Conservation (phyloP, 1,140 invertebrate species). For the Doryteuthis pealeii region DNA sequence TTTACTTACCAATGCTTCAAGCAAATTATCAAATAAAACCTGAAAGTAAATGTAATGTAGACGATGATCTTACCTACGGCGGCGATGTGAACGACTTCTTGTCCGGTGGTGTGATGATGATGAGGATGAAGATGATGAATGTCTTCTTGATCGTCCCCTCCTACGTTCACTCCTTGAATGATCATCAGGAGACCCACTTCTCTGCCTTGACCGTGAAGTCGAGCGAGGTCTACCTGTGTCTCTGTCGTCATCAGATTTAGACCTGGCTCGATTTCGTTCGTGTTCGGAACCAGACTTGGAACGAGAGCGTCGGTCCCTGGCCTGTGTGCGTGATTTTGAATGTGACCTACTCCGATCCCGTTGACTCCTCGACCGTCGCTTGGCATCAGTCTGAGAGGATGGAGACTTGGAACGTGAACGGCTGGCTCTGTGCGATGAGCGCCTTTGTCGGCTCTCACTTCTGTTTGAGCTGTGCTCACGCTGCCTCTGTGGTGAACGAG, state of each 20-base stretch:
- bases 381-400: neutral
- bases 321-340: neutral
- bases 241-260: neutral
- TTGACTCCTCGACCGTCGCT: neutral
- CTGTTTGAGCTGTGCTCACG: neutral
- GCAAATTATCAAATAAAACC: too few relatives aligned
- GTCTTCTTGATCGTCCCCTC: neutral
- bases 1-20: too few relatives aligned
- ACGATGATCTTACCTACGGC: neutral
- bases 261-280: neutral
- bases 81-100: neutral
- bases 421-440: neutral
- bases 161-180: neutral
- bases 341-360: neutral
- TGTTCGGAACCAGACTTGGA: neutral
- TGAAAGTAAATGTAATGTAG: too few relatives aligned
- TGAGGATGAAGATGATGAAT: constrained; percentile 3
- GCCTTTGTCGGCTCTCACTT: neutral
- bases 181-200: constrained; percentile 21
- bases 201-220: constrained; percentile 14
- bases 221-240: neutral
- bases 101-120: neutral
- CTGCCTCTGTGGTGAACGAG: neutral
- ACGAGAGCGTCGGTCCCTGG: neutral
- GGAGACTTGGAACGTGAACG: neutral